Evolutionary conservation across 2,113 vertebrate species (phyloP).

Genomic region (Leptocoma aspasia): DNA sequence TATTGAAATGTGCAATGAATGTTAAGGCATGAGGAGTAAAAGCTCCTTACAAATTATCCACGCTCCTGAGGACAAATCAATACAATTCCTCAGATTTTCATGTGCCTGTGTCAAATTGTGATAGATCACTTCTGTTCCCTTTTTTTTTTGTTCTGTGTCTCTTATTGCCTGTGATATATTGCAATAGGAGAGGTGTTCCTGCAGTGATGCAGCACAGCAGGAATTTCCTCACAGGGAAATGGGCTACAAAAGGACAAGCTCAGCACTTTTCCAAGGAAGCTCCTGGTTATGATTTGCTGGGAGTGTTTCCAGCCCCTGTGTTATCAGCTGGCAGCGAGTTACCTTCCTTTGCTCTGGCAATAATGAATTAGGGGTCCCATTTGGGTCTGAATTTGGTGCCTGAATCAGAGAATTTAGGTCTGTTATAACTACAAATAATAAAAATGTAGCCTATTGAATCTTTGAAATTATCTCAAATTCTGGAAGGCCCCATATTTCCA

Average conservation of each 20-base stretch:
- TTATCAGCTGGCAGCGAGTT: neutral
- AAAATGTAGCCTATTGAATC: fast-evolving
- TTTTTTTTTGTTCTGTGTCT: neutral
- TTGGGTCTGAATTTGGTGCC: neutral
- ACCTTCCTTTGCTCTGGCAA: neutral
- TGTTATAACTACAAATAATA: neutral
- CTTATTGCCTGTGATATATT: neutral
- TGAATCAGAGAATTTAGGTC: neutral
- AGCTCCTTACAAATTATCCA: constrained; percentile 1
- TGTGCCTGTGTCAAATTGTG: neutral
- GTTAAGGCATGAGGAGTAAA: neutral
- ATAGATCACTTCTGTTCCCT: neutral
- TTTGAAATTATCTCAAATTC: neutral
- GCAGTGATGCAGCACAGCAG: neutral
- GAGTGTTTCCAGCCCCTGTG: neutral
- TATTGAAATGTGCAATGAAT: constrained; percentile 19
- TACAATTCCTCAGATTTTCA: neutral
- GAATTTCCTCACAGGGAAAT: neutral
- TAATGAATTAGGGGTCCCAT: neutral
- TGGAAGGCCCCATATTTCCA: neutral
- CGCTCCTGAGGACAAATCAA: neutral
- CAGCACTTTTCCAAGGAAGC: neutral
- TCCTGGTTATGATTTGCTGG: neutral
- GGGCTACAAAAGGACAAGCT: neutral
- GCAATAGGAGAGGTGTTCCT: neutral